These are phyloP conservation scores for Lasioglossum marginatum DNA, from an alignment of 2,888 invertebrate genomes.

Conservation along the genomic window DNA sequence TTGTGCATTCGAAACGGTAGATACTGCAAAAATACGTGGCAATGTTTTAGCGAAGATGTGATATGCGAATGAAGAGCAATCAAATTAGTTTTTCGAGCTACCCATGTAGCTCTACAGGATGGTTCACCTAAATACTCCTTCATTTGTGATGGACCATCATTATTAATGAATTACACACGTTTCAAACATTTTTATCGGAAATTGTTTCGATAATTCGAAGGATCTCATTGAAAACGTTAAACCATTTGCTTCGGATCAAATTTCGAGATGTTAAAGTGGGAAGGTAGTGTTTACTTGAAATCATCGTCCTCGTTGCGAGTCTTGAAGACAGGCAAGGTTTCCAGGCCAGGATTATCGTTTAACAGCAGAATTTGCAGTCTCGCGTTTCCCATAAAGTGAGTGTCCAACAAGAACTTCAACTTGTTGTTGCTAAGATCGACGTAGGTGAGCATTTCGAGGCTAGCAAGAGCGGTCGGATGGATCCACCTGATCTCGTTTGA, in stretches of 20 bases:
- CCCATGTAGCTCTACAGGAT: too few relatives aligned
- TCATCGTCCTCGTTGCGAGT: conserved; percentile 83
- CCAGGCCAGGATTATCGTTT: conserved; percentile 89
- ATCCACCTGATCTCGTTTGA: conserved; percentile 90
- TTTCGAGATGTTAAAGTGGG: not conserved
- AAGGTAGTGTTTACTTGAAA: conserved; percentile 72
- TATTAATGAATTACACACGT: too few relatives aligned
- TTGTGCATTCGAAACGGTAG: conserved; percentile 90
- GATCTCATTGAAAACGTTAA: too few relatives aligned
- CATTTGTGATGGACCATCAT: too few relatives aligned
- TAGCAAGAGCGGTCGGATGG: conserved; percentile 89
- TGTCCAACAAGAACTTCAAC: conserved; percentile 88
- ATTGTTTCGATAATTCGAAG: too few relatives aligned
- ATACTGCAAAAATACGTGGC: conserved; percentile 85
- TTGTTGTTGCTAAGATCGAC: conserved; percentile 91
- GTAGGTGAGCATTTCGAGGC: conserved; percentile 88
- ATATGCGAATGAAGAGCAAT: too few relatives aligned
- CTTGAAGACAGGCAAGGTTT: conserved; percentile 89
- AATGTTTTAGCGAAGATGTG: not conserved
- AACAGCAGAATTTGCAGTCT: conserved; percentile 89
- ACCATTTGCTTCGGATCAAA: too few relatives aligned
- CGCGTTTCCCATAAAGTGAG: conserved; percentile 89
- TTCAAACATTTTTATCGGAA: too few relatives aligned
- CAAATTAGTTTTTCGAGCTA: too few relatives aligned
- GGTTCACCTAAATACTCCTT: too few relatives aligned